A percentile compares a stretch with the other conserved stretches of the same genome.
Evolutionary conservation across 1,140 invertebrate species (phyloP).

Genomic region (Drosophila ambigua): DNA sequence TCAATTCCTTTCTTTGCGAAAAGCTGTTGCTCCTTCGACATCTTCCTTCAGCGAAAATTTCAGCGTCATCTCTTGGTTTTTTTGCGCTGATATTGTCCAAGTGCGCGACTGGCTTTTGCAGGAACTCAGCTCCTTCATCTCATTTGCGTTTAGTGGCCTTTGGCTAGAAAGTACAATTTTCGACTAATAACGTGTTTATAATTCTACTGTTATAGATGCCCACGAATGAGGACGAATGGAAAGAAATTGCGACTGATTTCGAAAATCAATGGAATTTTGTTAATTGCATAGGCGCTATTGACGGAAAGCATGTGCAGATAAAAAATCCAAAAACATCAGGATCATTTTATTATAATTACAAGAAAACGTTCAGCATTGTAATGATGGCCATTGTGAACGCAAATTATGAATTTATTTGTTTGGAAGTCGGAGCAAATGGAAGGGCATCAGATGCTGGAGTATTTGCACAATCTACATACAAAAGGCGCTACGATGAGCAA

Average conservation of each 20-base stretch:
- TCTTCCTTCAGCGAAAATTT: too few relatives aligned
- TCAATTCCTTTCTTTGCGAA: too few relatives aligned
- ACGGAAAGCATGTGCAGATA: background rate
- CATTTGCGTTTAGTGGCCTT: constrained; percentile 5
- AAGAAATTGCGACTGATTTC: background rate
- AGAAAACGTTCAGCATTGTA: background rate
- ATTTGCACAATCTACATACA: constrained; percentile 48
- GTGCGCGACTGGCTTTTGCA: constrained; percentile 11
- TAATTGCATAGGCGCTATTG: background rate
- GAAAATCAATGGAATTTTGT: background rate
- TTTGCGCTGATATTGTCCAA: constrained; percentile 10
- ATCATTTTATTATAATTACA: background rate
- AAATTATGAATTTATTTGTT: constrained; percentile 20
- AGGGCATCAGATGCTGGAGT: constrained; percentile 83
- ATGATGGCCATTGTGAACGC: background rate
- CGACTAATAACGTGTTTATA: constrained; percentile 16
- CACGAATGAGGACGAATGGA: background rate
- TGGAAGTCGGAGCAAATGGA: constrained; percentile 83
- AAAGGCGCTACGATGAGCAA: constrained; percentile 36
- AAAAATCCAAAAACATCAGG: background rate
- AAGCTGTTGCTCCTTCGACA: too few relatives aligned
- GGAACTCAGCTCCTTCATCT: constrained; percentile 5
- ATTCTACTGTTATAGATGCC: too few relatives aligned
- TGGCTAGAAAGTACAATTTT: constrained; percentile 4
- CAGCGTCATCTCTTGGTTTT: background rate